These are phyloP conservation scores for Vireo griseus DNA, from an alignment of 2,797 vertebrate genomes.

Conservation along the genomic window DNA sequence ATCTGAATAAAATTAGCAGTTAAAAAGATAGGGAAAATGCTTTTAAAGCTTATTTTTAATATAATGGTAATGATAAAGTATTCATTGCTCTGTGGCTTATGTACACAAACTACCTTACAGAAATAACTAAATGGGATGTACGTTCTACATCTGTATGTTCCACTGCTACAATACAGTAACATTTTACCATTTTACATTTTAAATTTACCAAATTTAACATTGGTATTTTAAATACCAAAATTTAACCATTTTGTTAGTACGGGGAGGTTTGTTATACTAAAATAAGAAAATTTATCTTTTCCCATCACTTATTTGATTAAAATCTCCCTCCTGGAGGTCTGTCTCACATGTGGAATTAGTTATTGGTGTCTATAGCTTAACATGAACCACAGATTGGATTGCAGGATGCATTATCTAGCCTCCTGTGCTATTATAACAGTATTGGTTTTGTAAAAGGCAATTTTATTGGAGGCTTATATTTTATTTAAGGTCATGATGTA, in stretches of 20 bases:
- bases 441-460: slow-evolving; percentile 14
- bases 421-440: neutral
- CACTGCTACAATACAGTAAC: neutral
- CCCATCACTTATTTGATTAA: slow-evolving; percentile 3
- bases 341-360: slow-evolving; percentile 32
- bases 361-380: slow-evolving; percentile 33
- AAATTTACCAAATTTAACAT: no score
- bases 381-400: slow-evolving; percentile 4
- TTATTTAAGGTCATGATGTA: slow-evolving; percentile 20
- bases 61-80: neutral
- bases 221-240: no score
- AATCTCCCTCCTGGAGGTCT: neutral
- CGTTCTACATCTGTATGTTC: neutral
- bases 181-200: neutral
- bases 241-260: neutral
- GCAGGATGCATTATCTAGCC: neutral
- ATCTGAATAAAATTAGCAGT: neutral
- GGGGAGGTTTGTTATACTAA: neutral
- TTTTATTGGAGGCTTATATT: slow-evolving; percentile 4
- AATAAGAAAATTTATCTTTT: slow-evolving; percentile 13
- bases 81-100: neutral
- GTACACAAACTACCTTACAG: neutral
- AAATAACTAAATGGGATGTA: slow-evolving; percentile 12
- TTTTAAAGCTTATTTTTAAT: slow-evolving; percentile 19
- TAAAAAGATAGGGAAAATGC: neutral